Conservation (phyloP, 1,140 invertebrate species). For the Dreissena polymorpha region DNA sequence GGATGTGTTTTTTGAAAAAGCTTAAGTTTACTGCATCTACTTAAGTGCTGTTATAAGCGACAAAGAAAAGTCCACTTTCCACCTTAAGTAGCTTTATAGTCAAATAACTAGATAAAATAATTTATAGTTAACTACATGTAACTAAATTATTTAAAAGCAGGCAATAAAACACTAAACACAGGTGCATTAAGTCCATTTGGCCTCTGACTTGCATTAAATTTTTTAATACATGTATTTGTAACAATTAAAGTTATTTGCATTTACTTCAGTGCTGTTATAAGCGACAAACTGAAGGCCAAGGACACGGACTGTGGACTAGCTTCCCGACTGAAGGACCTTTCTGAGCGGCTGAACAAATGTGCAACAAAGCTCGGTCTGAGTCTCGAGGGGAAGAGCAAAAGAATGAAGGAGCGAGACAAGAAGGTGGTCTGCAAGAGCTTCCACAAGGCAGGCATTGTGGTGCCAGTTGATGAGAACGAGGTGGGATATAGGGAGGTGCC, state of each 20-base stretch:
- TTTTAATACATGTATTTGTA: too few relatives aligned
- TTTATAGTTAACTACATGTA: too few relatives aligned
- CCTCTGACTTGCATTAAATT: too few relatives aligned
- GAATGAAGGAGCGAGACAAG: slow-evolving; percentile 85
- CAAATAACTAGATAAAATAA: too few relatives aligned
- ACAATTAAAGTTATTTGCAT: too few relatives aligned
- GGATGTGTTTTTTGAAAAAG: too few relatives aligned
- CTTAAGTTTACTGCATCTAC: too few relatives aligned
- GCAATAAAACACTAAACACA: too few relatives aligned
- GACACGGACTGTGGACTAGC: slow-evolving; percentile 47
- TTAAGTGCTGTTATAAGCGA: slow-evolving; percentile 34
- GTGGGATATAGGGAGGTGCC: slow-evolving; percentile 89
- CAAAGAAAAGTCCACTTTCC: slow-evolving; percentile 65
- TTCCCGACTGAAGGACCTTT: slow-evolving; percentile 77
- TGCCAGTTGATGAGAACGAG: slow-evolving; percentile 87
- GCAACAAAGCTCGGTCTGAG: slow-evolving; percentile 83
- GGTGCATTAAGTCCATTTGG: too few relatives aligned
- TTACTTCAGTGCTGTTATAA: too few relatives aligned
- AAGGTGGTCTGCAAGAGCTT: slow-evolving; percentile 89
- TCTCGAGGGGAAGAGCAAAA: slow-evolving; percentile 83
- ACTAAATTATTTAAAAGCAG: too few relatives aligned
- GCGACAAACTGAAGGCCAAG: slow-evolving; percentile 66
- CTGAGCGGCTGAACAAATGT: slow-evolving; percentile 84
- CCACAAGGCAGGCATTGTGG: slow-evolving; percentile 92
- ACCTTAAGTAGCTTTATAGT: too few relatives aligned